phyloP scores from a whole-genome alignment of 1,140 invertebrate species.

The Camponotus floridanus region DNA sequence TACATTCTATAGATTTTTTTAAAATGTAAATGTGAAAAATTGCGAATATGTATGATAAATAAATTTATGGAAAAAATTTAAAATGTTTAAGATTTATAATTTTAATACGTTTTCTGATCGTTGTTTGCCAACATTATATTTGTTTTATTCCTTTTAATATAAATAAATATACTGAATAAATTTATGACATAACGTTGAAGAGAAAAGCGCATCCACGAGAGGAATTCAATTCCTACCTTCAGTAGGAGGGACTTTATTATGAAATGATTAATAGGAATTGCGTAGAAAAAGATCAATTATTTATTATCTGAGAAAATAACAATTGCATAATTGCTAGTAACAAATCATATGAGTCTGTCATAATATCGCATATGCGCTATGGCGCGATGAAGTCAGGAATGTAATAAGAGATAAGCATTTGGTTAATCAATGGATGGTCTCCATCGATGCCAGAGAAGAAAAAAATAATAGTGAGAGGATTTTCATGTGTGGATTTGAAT shows the following conservation, averaged over 20 bases:
- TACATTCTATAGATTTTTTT: background rate
- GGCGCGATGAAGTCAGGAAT: background rate
- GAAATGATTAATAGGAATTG: background rate
- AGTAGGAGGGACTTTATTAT: background rate
- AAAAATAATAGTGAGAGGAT: background rate
- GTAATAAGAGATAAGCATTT: background rate
- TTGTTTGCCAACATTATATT: background rate
- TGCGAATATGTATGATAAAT: background rate
- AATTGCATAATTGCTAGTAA: slow-evolving; percentile 61
- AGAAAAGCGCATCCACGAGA: background rate
- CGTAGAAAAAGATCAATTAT: slow-evolving; percentile 47
- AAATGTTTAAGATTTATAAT: background rate
- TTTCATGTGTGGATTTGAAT: slow-evolving; percentile 9
- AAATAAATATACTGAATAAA: background rate
- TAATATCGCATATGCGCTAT: slow-evolving; percentile 57
- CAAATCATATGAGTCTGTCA: slow-evolving; percentile 34
- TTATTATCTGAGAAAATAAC: slow-evolving; percentile 41
- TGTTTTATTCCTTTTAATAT: background rate
- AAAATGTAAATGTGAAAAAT: background rate
- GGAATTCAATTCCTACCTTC: background rate
- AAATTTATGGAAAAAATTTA: background rate
- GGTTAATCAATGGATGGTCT: background rate
- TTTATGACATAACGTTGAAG: too few relatives aligned
- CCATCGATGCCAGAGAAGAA: background rate
- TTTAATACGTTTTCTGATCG: too few relatives aligned